These are phyloP conservation scores for Calonectris borealis DNA, from an alignment of 2,113 vertebrate genomes.

Conservation along the genomic window DNA sequence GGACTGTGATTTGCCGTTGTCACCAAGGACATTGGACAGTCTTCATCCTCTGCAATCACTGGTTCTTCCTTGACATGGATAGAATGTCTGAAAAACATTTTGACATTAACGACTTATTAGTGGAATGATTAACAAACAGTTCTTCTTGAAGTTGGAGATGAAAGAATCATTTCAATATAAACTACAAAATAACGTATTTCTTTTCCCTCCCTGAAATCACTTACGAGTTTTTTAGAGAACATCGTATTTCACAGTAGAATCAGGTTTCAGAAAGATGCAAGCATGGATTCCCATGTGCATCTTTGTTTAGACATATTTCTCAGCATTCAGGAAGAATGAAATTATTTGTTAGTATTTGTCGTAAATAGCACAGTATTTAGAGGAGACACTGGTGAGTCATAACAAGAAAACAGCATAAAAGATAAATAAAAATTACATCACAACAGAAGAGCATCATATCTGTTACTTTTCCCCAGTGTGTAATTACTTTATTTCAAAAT, in stretches of 20 bases:
- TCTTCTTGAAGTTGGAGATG: neutral
- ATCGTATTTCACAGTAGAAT: slow-evolving; percentile 16
- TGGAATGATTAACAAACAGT: neutral
- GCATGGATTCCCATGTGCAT: slow-evolving; percentile 64
- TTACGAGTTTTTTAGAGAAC: slow-evolving; percentile 26
- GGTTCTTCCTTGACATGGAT: slow-evolving; percentile 98
- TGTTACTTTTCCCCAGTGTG: neutral
- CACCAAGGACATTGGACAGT: slow-evolving; percentile 98
- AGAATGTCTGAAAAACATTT: slow-evolving; percentile 83
- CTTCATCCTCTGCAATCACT: slow-evolving; percentile 95
- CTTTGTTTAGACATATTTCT: slow-evolving; percentile 61
- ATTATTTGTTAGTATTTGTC: slow-evolving; percentile 69
- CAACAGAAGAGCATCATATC: neutral
- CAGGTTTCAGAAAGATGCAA: slow-evolving; percentile 36
- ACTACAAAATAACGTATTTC: neutral
- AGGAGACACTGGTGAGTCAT: neutral
- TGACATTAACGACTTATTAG: neutral
- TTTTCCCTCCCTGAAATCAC: slow-evolving; percentile 18
- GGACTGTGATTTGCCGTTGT: slow-evolving; percentile 99
- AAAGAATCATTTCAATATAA: neutral
- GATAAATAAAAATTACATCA: slow-evolving; percentile 23
- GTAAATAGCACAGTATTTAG: slow-evolving; percentile 50
- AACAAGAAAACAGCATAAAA: slow-evolving; percentile 26
- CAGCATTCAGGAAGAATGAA: slow-evolving; percentile 63
- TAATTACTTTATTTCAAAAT: slow-evolving; percentile 34